phyloP scores from a whole-genome alignment of 2,113 vertebrate species.

The Todiramphus chloris region DNA sequence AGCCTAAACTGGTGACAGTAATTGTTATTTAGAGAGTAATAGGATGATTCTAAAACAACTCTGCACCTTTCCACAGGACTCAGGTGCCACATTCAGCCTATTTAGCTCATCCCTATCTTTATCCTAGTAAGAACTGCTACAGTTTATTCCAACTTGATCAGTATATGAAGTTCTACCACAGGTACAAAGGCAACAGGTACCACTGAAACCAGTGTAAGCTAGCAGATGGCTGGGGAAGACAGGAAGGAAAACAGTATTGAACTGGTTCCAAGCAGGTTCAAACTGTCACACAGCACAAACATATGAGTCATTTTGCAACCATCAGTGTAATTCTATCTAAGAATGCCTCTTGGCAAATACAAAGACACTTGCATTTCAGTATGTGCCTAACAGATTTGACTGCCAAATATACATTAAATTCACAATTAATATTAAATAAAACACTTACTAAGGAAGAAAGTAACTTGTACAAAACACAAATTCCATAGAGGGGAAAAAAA shows the following conservation, averaged over 20 bases:
- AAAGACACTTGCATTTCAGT: not conserved
- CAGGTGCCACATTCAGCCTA: not conserved
- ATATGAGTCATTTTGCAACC: constrained; percentile 56
- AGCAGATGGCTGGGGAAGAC: not conserved
- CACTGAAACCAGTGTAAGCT: constrained; percentile 3
- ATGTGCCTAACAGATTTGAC: not conserved
- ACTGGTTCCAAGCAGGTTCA: constrained; percentile 51
- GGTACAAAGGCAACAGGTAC: constrained; percentile 25
- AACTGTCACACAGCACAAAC: constrained; percentile 53
- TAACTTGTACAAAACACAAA: not conserved
- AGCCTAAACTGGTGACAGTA: not conserved
- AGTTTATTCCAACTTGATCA: not conserved
- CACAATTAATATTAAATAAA: not conserved
- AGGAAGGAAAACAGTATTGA: constrained; percentile 13
- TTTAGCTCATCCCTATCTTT: not conserved
- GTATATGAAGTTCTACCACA: not conserved
- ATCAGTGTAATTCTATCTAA: constrained; percentile 54
- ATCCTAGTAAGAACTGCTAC: not conserved
- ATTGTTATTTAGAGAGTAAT: not conserved
- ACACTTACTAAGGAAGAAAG: not conserved
- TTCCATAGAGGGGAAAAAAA: not conserved
- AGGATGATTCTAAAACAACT: not conserved
- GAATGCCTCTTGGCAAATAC: constrained; percentile 36
- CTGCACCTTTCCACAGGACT: not conserved
- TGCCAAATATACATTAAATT: not conserved